Conservation (phyloP, 2,113 vertebrate species). For the Asarcornis scutulata region DNA sequence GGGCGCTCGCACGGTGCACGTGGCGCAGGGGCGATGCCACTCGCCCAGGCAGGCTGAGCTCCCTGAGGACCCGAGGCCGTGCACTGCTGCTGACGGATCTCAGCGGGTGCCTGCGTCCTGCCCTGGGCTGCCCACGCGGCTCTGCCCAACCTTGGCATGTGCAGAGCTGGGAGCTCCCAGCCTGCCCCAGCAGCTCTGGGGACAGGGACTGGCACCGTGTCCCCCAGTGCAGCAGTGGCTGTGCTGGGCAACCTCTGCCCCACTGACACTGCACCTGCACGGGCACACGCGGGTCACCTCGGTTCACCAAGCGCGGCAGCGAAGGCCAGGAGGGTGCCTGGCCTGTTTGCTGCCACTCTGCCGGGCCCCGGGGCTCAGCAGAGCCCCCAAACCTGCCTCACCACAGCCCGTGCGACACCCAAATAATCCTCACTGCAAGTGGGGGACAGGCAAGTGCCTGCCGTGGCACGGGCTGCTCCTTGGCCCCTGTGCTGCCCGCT, state of each 20-base stretch:
- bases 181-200: neutral
- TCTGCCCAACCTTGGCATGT: neutral
- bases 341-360: neutral
- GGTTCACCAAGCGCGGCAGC: neutral
- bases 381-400: neutral
- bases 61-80: neutral
- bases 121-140: fast-evolving
- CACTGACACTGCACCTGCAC: fast-evolving
- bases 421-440: fast-evolving
- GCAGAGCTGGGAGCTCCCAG: neutral
- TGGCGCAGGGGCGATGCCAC: neutral
- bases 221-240: fast-evolving
- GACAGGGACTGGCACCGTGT: fast-evolving
- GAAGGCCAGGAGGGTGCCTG: neutral
- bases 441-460: fast-evolving
- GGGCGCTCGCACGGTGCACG: neutral
- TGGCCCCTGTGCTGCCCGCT: neutral
- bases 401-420: fast-evolving
- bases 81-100: fast-evolving
- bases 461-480: neutral
- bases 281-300: fast-evolving
- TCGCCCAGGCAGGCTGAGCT: neutral
- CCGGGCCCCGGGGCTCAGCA: fast-evolving
- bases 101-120: neutral
- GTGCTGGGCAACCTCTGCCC: neutral